These are phyloP conservation scores for Halictus rubicundus DNA, from an alignment of 1,140 invertebrate species.

Conservation along the genomic window DNA sequence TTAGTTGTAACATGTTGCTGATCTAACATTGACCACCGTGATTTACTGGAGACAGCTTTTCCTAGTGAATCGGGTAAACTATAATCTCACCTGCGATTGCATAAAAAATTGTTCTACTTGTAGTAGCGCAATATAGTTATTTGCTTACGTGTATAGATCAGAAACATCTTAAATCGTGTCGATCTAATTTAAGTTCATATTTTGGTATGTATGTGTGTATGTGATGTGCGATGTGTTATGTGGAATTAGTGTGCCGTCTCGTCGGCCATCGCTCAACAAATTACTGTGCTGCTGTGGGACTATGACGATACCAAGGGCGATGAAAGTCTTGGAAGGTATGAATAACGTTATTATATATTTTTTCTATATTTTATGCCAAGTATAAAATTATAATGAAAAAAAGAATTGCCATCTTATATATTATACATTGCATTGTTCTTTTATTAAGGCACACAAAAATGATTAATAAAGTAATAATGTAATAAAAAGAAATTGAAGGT, in stretches of 20 bases:
- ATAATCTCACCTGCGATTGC: neutral
- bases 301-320: constrained; percentile 92
- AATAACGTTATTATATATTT: constrained; percentile 36
- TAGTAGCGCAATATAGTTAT: neutral
- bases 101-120: constrained; percentile 17
- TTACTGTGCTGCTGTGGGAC: constrained; percentile 91
- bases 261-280: constrained; percentile 86
- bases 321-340: constrained; percentile 90
- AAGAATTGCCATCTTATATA: neutral
- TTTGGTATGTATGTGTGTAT: constrained; percentile 76
- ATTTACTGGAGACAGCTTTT: neutral
- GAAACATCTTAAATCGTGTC: constrained; percentile 45
- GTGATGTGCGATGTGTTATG: constrained; percentile 77
- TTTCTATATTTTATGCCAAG: constrained; percentile 21
- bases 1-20: constrained; percentile 43
- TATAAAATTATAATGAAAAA: constrained; percentile 7
- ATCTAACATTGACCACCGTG: constrained; percentile 29
- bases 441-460: neutral
- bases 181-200: constrained; percentile 53
- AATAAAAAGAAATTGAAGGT: neutral
- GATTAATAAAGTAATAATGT: neutral
- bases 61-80: neutral
- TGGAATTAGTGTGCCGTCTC: constrained; percentile 81
- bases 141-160: constrained; percentile 15
- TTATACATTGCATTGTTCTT: neutral